Evolutionary conservation across 2,797 vertebrate genomes (phyloP), one percentile per base, ranked within the genome.

Genomic region (Sarcophilus harrisii): DNA sequence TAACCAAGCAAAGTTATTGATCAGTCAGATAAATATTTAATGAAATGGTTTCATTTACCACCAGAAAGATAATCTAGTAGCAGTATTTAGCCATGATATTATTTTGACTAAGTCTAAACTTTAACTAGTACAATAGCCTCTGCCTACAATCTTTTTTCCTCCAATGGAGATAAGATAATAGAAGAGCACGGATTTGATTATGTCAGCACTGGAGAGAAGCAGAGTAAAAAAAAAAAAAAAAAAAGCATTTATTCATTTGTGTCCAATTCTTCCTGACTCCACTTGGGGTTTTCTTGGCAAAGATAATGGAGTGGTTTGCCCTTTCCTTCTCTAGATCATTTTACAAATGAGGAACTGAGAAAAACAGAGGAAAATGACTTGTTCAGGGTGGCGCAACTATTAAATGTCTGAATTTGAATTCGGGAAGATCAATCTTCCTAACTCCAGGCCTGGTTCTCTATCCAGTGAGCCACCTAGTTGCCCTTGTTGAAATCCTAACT

Each of bases 1-100:
- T 96, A 95, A 90, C 91, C 96, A 62, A 92, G 49, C 60, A 95
- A 97, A 95, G 95, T 97, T 96, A 97, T 91, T 66, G 38, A 58
- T 57, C 95, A 95, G 55, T 10, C n/a, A 21, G 14, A 52, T 87
- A 9, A 30, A 30, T 28, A 92, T 93, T 96, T 91, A 93, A 92
- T 97, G 66, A 62, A 60, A 93, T 32, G 6, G 58, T 57, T n/a
- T 90, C 95, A 66, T 90, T 96, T 91, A 38, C 92, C 60, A 81
- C 45, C 62, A 60, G 52, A 60, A 91, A 94, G 30, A 94, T 92
- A 58, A 95, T 95, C 30, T 90, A 73, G 92, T 96, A 18, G n/a
- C n/a, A 91, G 1, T 57, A 93, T 66, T 96, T 90, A 97, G 59
- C 66, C 97, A 96, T 97, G 92, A 55, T 81, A 93, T 90, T 96